These are phyloP conservation scores for Stegophylla sp. DNA, from an alignment of 2,888 invertebrate genomes.

Conservation along the genomic window DNA sequence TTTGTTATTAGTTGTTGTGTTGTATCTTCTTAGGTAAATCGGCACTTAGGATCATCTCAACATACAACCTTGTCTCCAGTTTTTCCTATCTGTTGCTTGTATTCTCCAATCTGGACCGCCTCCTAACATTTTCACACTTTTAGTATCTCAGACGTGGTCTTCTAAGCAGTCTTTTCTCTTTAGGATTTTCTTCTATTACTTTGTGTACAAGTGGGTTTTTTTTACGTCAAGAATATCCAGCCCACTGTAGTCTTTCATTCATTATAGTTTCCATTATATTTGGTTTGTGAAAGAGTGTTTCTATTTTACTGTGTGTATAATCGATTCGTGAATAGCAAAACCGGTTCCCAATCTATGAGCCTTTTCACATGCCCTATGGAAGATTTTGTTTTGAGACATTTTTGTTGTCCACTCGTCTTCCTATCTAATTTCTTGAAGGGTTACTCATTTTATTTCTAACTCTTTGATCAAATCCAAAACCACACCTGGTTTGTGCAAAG, in stretches of 20 bases:
- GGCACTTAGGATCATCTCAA: too few relatives aligned
- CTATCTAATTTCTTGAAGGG: background rate
- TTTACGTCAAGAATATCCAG: background rate
- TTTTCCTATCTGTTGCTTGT: background rate
- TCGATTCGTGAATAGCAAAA: background rate
- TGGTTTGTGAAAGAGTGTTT: background rate
- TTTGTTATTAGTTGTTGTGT: too few relatives aligned
- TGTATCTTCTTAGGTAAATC: too few relatives aligned
- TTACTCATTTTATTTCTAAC: too few relatives aligned
- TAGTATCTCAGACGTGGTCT: too few relatives aligned
- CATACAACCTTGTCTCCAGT: too few relatives aligned
- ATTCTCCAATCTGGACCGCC: background rate
- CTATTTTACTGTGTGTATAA: constrained; percentile 2
- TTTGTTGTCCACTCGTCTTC: too few relatives aligned
- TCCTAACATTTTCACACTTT: background rate
- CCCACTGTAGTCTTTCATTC: background rate
- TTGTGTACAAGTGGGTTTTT: constrained; percentile 17
- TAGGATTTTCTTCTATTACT: too few relatives aligned
- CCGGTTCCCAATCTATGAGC: background rate
- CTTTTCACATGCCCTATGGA: too few relatives aligned
- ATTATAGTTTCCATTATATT: constrained; percentile 3
- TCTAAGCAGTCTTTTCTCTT: too few relatives aligned
- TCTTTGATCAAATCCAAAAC: background rate
- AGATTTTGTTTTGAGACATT: too few relatives aligned
- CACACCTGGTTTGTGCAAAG: too few relatives aligned